A percentile compares a stretch with the other conserved stretches of the same genome.
Conservation (phyloP, 2,113 vertebrate species). For the Pelobates fuscus region DNA sequence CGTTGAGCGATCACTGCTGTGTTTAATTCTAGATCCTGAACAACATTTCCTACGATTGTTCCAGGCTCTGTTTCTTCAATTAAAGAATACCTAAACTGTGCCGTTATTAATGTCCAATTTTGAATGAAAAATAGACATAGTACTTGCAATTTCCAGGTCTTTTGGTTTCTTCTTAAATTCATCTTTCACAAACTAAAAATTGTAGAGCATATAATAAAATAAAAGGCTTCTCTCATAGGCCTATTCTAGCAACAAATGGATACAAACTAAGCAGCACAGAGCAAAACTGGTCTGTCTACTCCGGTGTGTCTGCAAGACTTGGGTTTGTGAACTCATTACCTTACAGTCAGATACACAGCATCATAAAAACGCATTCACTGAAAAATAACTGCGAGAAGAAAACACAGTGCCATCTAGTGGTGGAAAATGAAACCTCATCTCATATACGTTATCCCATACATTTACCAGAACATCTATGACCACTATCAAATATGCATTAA, state of each 20-base stretch:
- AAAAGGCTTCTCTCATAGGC: too few species aligned
- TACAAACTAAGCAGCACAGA: neutral
- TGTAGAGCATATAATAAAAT: neutral
- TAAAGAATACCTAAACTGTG: conserved; percentile 59
- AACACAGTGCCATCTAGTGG: conserved; percentile 40
- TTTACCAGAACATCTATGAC: too few species aligned
- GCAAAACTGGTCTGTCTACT: conserved; percentile 32
- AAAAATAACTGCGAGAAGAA: conserved; percentile 2
- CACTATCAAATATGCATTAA: too few species aligned
- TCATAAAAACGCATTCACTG: neutral
- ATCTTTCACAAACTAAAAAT: conserved; percentile 60
- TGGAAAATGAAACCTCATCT: too few species aligned
- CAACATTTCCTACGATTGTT: conserved; percentile 63
- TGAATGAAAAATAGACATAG: conserved; percentile 72
- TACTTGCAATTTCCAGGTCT: conserved; percentile 78
- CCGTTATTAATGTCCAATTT: conserved; percentile 49
- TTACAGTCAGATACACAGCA: neutral
- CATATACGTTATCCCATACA: too few species aligned
- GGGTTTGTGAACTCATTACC: conserved; percentile 25
- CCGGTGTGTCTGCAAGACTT: conserved; percentile 14
- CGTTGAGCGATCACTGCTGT: conserved; percentile 48
- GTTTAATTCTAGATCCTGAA: conserved; percentile 59
- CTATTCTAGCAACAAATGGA: too few species aligned
- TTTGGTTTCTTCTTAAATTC: conserved; percentile 63
- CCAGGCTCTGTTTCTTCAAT: conserved; percentile 62